Evolutionary conservation across 2,797 vertebrate genomes (phyloP).

Genomic region (Chelidonichthys spinosus): DNA sequence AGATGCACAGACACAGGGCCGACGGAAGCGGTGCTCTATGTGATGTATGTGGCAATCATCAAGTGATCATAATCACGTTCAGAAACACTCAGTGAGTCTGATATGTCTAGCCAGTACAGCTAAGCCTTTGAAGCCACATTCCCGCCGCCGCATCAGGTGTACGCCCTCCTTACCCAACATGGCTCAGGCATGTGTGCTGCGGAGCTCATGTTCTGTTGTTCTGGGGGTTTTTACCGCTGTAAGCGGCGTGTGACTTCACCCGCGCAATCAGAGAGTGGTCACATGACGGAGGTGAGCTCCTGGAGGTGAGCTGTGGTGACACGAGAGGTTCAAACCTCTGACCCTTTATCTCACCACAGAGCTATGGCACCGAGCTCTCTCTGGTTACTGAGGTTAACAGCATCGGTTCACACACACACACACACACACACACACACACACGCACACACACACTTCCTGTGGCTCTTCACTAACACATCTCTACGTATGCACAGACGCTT

Average conservation of each 20-base stretch:
- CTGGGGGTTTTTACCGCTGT: neutral
- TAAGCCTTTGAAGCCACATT: slow-evolving; percentile 36
- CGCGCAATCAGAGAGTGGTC: slow-evolving; percentile 35
- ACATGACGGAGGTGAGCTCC: slow-evolving; percentile 27
- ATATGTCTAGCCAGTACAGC: neutral
- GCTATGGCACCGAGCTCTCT: slow-evolving; percentile 35
- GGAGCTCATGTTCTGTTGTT: slow-evolving; percentile 18
- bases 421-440: neutral
- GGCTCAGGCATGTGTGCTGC: slow-evolving; percentile 38
- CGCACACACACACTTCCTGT: neutral
- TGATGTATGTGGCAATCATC: slow-evolving; percentile 19
- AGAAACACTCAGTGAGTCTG: slow-evolving; percentile 17
- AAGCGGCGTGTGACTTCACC: neutral
- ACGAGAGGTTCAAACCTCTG: slow-evolving; percentile 35
- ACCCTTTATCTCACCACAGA: slow-evolving; percentile 49
- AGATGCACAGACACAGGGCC: neutral
- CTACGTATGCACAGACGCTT: slow-evolving; percentile 6
- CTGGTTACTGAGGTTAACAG: slow-evolving; percentile 41
- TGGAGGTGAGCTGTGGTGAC: slow-evolving; percentile 37
- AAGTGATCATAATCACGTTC: slow-evolving; percentile 10
- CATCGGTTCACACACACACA: neutral
- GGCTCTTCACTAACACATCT: slow-evolving; percentile 1
- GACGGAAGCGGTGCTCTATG: neutral
- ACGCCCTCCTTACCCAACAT: slow-evolving; percentile 6
- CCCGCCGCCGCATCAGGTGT: slow-evolving; percentile 19